Conservation (phyloP, 1,140 invertebrate genomes). For the Conopomorpha cramerella region DNA sequence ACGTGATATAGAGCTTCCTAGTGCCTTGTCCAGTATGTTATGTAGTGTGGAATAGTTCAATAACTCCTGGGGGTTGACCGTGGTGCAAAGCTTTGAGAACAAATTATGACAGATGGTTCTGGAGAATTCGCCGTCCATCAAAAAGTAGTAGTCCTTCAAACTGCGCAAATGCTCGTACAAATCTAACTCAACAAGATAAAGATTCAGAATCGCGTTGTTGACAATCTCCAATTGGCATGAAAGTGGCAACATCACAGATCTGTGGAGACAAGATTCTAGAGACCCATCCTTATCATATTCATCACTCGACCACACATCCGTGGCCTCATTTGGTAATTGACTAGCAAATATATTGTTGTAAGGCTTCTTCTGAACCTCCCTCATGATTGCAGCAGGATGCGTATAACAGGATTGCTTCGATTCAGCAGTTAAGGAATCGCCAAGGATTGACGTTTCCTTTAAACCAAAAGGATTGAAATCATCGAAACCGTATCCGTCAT, state of each 20-base stretch:
- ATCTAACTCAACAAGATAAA: slow-evolving; percentile 68
- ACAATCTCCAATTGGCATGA: slow-evolving; percentile 70
- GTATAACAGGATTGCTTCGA: slow-evolving; percentile 34
- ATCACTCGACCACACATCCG: too few species aligned
- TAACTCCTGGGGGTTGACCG: slow-evolving; percentile 65
- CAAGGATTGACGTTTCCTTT: too few species aligned
- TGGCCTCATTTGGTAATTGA: too few species aligned
- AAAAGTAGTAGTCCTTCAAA: slow-evolving; percentile 74
- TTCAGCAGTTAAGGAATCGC: too few species aligned
- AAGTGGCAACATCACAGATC: slow-evolving; percentile 70
- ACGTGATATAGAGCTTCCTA: slow-evolving; percentile 58
- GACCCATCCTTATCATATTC: slow-evolving; percentile 43
- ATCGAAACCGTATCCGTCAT: slow-evolving; percentile 40
- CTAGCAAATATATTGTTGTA: slow-evolving; percentile 43
- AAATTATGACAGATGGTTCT: slow-evolving; percentile 69
- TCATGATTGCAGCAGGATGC: slow-evolving; percentile 37
- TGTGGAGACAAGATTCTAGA: slow-evolving; percentile 66
- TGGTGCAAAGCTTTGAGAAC: slow-evolving; percentile 66
- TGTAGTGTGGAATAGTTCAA: slow-evolving; percentile 71
- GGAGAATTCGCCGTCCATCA: slow-evolving; percentile 78
- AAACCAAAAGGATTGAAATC: slow-evolving; percentile 52
- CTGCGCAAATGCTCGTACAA: slow-evolving; percentile 72
- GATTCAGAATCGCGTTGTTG: slow-evolving; percentile 72
- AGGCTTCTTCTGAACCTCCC: slow-evolving; percentile 40
- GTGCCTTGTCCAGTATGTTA: slow-evolving; percentile 68